A percentile compares a stretch with the other conserved stretches of the same genome.
These are phyloP conservation scores for Tipula lateralis DNA, from an alignment of 2,888 invertebrate species.

Conservation along the genomic window DNA sequence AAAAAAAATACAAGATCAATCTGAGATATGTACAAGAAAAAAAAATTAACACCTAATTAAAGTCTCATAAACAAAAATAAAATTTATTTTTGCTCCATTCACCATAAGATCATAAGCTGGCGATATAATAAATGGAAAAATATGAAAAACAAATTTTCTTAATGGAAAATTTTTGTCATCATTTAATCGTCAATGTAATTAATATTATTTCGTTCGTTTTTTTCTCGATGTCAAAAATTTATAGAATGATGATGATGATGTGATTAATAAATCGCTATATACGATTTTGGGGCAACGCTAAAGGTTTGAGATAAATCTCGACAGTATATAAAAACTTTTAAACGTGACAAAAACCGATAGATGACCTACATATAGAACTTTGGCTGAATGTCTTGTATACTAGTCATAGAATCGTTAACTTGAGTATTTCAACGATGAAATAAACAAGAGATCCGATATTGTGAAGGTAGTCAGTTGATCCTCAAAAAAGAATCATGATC, in stretches of 20 bases:
- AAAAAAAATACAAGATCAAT: not conserved
- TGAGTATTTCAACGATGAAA: too few species aligned
- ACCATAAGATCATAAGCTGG: not conserved
- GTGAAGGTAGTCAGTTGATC: too few species aligned
- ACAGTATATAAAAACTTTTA: too few species aligned
- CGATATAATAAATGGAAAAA: not conserved
- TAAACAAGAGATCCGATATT: too few species aligned
- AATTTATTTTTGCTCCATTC: not conserved
- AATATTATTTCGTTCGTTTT: not conserved
- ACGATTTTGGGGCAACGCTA: not conserved
- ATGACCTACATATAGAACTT: too few species aligned
- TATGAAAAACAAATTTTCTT: not conserved
- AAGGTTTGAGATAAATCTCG: not conserved
- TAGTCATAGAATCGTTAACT: too few species aligned
- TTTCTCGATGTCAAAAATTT: not conserved
- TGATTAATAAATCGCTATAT: not conserved
- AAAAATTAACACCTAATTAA: not conserved
- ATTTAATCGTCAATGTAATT: constrained; percentile 11
- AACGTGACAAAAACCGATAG: not conserved
- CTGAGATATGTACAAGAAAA: not conserved
- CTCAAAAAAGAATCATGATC: too few species aligned
- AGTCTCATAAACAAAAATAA: not conserved
- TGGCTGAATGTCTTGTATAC: too few species aligned
- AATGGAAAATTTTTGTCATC: not conserved
- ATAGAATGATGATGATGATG: not conserved